phyloP scores from a whole-genome alignment of 2,888 invertebrate species.

The Cyrtodaria siliqua region DNA sequence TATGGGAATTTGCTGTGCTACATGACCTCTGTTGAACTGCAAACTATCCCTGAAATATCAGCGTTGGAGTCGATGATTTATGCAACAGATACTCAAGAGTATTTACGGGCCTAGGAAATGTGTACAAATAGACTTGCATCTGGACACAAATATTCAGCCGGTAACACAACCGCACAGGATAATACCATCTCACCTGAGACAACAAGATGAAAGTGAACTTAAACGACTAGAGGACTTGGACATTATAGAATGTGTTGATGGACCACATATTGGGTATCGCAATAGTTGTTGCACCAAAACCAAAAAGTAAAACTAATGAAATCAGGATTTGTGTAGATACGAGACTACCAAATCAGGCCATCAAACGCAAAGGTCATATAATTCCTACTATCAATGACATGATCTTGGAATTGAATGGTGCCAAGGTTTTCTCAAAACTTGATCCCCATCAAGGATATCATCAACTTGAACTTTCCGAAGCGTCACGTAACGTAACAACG shows the following conservation, averaged over 20 bases:
- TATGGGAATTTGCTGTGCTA: no score
- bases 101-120: background rate
- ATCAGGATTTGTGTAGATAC: conserved; percentile 4
- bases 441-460: conserved; percentile 61
- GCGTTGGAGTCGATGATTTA: background rate
- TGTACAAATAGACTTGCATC: background rate
- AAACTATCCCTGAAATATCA: no score
- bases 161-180: conserved; percentile 50
- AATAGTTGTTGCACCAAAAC: conserved; percentile 62
- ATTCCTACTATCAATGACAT: conserved; percentile 65
- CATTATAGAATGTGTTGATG: conserved; percentile 70
- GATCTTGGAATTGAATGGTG: conserved; percentile 54
- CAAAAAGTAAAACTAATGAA: background rate
- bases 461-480: conserved; percentile 60
- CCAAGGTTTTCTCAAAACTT: conserved; percentile 56
- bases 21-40: no score
- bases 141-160: conserved; percentile 9
- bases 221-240: conserved; percentile 54
- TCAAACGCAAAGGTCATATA: conserved; percentile 46
- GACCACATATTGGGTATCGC: conserved; percentile 69
- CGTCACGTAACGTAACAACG: conserved; percentile 60
- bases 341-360: conserved; percentile 8
- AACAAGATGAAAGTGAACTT: conserved; percentile 61
- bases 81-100: background rate
- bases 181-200: conserved; percentile 61